These are phyloP conservation scores for Sesamia nonagrioides DNA, from an alignment of 1,140 invertebrate species.

Conservation along the genomic window DNA sequence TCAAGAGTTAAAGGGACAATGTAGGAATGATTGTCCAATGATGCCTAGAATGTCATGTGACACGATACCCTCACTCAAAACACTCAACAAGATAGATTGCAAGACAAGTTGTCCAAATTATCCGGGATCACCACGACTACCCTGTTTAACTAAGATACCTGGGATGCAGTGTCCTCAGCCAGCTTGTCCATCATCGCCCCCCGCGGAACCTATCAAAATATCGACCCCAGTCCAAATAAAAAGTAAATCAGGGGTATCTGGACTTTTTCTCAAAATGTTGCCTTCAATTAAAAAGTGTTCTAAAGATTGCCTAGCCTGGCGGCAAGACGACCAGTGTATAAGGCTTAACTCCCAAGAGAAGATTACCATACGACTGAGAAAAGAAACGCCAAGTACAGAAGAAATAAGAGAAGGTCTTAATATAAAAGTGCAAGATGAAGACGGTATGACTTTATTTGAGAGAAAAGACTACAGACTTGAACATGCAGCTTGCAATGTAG, in stretches of 20 bases:
- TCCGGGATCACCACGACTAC: neutral
- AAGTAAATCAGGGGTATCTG: slow-evolving; percentile 51
- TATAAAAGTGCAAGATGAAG: slow-evolving; percentile 72
- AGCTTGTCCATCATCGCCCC: slow-evolving; percentile 41
- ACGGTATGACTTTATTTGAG: slow-evolving; percentile 71
- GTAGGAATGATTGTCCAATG: slow-evolving; percentile 31
- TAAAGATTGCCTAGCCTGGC: slow-evolving; percentile 46
- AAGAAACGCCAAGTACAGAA: slow-evolving; percentile 62
- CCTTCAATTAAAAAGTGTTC: slow-evolving; percentile 48
- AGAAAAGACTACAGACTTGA: slow-evolving; percentile 63
- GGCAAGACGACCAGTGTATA: slow-evolving; percentile 49
- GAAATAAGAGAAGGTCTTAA: slow-evolving; percentile 66
- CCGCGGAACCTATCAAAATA: slow-evolving; percentile 21
- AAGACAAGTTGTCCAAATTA: slow-evolving; percentile 32
- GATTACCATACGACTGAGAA: slow-evolving; percentile 62
- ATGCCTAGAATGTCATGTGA: slow-evolving; percentile 4
- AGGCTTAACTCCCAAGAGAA: slow-evolving; percentile 65
- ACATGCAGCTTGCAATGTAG: neutral
- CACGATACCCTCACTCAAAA: neutral
- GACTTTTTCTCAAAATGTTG: slow-evolving; percentile 59
- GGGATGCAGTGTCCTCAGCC: slow-evolving; percentile 9
- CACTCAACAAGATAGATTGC: neutral
- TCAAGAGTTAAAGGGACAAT: neutral
- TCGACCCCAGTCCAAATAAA: neutral
- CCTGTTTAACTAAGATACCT: neutral